Base-by-base conservation (phyloP, 2,113 vertebrate genomes). In the Callionymus lyra region DNA sequence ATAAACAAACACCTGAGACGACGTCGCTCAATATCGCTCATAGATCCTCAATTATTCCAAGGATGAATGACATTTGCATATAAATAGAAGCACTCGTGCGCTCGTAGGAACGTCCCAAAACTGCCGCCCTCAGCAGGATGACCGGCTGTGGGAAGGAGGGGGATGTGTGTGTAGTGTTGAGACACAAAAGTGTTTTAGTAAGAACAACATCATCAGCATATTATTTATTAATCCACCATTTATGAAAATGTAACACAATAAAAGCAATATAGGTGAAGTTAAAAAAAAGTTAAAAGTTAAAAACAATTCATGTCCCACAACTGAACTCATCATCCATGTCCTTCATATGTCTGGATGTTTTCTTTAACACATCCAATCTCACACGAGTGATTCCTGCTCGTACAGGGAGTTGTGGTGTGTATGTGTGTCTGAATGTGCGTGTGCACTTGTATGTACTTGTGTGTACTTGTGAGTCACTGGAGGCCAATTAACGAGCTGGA, bases 61-160 rank as follows among this genome's bases (percentile, higher is more conserved):
- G 59, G 59, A 56, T 73, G 76, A 80, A 70, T 66, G 74, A 38
- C 63, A 85, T 86, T 84, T 86, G 79, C 84, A 86, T 86, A 83
- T 81, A 80, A 82, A 83, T 81, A 77, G 81, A 72, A 62, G 53
- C 43, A 84, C 57, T 75, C 80, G 81, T 63, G 81, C 76, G 71
- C 70, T 79, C 64, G 72, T 56, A 50, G 63, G 4, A 53, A 57
- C 49, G 53, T 66, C 70, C 59, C 52, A 34, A 67, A 83, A 76
- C 53, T 82, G 82, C 84, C 80, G 76, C 51, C 72, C 69, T 83
- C 81, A 84, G 81, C 84, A 63, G 12, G 44, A 16, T 65, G 68
- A 66, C 61, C 66, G 45, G 10, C 41, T 2, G 32, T 37, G 15
- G 35, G 33, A 34, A 11, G 33, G 33, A 14, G 34, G 34, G n/a